Conservation (phyloP, 35 echinoderm and acorn worm species). For the Apostichopus californicus region DNA sequence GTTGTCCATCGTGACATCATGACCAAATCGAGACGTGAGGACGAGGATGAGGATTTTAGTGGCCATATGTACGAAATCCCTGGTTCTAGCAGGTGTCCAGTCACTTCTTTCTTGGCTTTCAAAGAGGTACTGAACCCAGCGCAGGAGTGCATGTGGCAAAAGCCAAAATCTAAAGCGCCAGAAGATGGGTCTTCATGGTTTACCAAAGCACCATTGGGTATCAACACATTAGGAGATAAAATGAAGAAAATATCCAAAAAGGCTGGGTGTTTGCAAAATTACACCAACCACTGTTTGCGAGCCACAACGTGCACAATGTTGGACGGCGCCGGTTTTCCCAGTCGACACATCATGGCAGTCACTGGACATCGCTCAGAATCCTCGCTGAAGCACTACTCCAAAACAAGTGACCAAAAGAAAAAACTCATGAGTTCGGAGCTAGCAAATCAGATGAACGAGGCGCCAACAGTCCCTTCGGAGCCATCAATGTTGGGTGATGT, state of each 20-base stretch:
- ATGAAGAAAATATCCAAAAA: slow-evolving; percentile 75
- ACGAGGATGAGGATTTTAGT: slow-evolving; percentile 67
- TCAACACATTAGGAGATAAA: slow-evolving; percentile 68
- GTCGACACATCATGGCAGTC: slow-evolving; percentile 62
- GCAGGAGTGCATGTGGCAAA: slow-evolving; percentile 65
- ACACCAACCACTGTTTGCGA: slow-evolving; percentile 73
- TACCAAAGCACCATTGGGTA: background rate
- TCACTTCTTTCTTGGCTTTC: slow-evolving; percentile 60
- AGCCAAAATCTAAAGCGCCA: slow-evolving; percentile 34
- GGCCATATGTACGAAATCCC: slow-evolving; percentile 87
- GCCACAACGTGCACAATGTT: slow-evolving; percentile 59
- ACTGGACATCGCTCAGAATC: slow-evolving; percentile 69
- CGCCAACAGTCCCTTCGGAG: no score
- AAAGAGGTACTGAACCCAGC: slow-evolving; percentile 59
- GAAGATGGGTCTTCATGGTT: slow-evolving; percentile 20
- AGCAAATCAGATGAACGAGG: background rate
- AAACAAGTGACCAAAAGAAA: slow-evolving; percentile 32
- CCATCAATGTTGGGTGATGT: no score
- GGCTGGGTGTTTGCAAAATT: slow-evolving; percentile 48
- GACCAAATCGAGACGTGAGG: slow-evolving; percentile 80
- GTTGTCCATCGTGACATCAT: slow-evolving; percentile 61
- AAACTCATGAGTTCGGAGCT: background rate
- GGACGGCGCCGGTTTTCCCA: slow-evolving; percentile 55
- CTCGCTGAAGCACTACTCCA: slow-evolving; percentile 59
- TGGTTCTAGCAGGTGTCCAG: slow-evolving; percentile 67